A percentile compares a stretch with the other conserved stretches of the same genome.
These are phyloP conservation scores for Leptosomus discolor DNA, from an alignment of 2,113 vertebrate species.

Conservation along the genomic window DNA sequence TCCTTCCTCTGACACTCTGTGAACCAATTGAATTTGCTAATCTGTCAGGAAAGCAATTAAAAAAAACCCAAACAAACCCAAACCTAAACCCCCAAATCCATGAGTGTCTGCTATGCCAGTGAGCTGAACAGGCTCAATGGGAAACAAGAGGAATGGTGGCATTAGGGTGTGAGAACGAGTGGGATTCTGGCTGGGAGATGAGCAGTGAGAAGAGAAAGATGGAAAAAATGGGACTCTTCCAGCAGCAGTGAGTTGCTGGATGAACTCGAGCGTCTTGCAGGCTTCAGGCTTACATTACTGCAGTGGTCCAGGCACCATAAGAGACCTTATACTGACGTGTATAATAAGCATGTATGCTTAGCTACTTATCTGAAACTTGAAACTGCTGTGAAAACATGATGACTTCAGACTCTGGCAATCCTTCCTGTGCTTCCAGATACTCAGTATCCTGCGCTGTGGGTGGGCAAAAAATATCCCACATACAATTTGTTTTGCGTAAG, in stretches of 20 bases:
- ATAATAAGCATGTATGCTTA: neutral
- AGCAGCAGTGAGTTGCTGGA: neutral
- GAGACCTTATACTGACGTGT: neutral
- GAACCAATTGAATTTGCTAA: neutral
- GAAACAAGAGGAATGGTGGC: neutral
- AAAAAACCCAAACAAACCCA: neutral
- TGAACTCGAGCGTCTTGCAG: neutral
- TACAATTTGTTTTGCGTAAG: neutral
- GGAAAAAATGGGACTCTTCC: neutral
- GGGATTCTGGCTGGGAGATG: neutral
- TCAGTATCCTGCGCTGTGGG: neutral
- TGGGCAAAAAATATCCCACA: neutral
- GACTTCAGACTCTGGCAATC: conserved; percentile 23
- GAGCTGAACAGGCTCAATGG: neutral
- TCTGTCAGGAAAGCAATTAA: neutral
- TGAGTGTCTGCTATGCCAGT: neutral
- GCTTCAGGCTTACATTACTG: neutral
- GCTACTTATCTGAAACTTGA: conserved; percentile 47
- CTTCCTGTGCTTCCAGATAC: neutral
- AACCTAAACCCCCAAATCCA: neutral
- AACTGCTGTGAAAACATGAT: conserved; percentile 4
- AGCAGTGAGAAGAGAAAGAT: neutral
- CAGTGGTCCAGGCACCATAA: neutral
- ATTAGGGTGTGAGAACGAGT: neutral
- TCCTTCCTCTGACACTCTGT: neutral